Evolutionary conservation across 2,888 invertebrate species (phyloP), one percentile per base, ranked within the genome.

Genomic region (Aphodius sticticus): DNA sequence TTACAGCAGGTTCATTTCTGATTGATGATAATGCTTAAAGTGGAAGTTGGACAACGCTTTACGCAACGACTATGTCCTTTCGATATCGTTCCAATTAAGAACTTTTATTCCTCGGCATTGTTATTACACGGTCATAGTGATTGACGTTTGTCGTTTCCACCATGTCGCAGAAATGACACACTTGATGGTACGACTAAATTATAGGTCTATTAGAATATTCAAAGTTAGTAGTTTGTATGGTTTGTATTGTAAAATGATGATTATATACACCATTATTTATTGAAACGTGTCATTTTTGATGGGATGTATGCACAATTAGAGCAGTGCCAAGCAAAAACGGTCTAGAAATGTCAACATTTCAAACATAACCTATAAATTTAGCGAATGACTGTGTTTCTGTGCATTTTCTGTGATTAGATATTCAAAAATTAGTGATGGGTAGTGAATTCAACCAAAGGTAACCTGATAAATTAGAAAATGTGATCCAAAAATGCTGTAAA

Each of bases 1-100:
- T 53, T 53, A 53, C 53, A 53, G 12, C 53, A 53, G 53, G 53
- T 53, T 53, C 9, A 74, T 74, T 74, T n/a, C 74, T 74, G 74
- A 74, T 74, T 74, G 74, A 74, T 53, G 53, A 53, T 53, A 9
- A 53, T 53, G 53, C 53, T 53, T 53, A 53, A 53, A 53, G 53
- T 53, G 26, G 26, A 53, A 53, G 53, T 53, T 53, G 9, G 53
- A 53, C 9, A 53, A 53, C 53, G 53, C 12, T 53, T 53, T 53
- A 53, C 53, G 53, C 53, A 53, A 53, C 12, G 53, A 53, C 1
- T 9, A 53, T 3, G 12, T 53, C 9, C 53, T 53, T 53, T 53
- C 53, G 53, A 53, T 53, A 53, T 53, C 53, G 53, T 53, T 53
- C 53, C 53, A 53, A 53, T 53, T 53, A 53, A 5, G 2, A 12